Evolutionary conservation across 2,113 vertebrate species (phyloP).

Genomic region (Dicentrarchus labrax): DNA sequence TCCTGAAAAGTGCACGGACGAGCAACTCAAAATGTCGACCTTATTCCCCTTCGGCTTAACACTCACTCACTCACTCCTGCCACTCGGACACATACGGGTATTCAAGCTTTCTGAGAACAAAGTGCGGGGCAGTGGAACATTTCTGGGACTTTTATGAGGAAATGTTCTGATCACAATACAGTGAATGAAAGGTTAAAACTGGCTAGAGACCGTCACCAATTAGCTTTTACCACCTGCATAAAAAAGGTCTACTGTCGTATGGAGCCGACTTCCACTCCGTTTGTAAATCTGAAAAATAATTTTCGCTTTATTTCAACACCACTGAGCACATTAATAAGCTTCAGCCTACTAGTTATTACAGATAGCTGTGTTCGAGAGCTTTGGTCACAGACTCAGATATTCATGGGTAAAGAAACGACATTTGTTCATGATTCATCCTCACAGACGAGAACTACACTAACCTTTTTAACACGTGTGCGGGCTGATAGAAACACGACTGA

Average conservation of each 20-base stretch:
- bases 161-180: conserved; percentile 10
- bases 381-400: conserved; percentile 69
- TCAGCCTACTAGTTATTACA: conserved; percentile 26
- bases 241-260: neutral
- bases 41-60: neutral
- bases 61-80: neutral
- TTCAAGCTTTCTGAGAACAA: conserved; percentile 46
- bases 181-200: neutral
- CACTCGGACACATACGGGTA: neutral
- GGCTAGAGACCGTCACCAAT: neutral
- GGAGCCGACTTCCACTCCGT: conserved; percentile 6
- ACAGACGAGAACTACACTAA: conserved; percentile 17
- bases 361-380: conserved; percentile 29
- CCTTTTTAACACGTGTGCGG: conserved; percentile 2
- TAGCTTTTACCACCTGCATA: conserved; percentile 2
- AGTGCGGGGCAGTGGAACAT: conserved; percentile 36
- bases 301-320: conserved; percentile 2
- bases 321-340: conserved; percentile 9
- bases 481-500: conserved; percentile 4
- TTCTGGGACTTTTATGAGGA: neutral
- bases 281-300: conserved; percentile 23
- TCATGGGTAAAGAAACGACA: conserved; percentile 32
- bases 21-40: conserved; percentile 28
- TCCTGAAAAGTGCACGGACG: conserved; percentile 47
- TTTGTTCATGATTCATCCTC: conserved; percentile 55